These are phyloP conservation scores for Tholera decimalis DNA, from an alignment of 2,888 invertebrate genomes.

Conservation along the genomic window DNA sequence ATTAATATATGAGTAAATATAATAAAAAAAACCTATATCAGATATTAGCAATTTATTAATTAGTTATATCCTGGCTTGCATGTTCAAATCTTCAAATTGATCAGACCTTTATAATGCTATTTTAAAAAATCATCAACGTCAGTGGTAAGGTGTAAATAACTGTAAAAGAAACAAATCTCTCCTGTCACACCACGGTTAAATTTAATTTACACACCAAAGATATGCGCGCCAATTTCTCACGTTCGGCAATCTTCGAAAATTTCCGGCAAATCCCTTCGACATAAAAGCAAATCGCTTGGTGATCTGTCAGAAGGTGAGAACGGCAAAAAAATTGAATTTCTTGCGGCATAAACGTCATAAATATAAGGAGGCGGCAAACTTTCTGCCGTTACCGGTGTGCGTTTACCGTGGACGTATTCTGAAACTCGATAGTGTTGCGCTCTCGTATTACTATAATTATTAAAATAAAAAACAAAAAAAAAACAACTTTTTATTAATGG, in stretches of 20 bases:
- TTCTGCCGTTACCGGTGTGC: slow-evolving; percentile 73
- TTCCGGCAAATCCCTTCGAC: slow-evolving; percentile 42
- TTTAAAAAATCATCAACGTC: not conserved
- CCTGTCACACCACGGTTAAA: slow-evolving; percentile 8
- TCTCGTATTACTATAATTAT: not conserved
- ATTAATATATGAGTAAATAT: too few relatives aligned
- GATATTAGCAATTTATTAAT: too few relatives aligned
- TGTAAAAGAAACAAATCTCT: not conserved
- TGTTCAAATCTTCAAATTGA: too few relatives aligned
- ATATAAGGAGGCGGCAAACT: slow-evolving; percentile 80
- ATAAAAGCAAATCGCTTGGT: slow-evolving; percentile 64
- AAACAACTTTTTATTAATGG: too few relatives aligned
- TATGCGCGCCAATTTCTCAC: slow-evolving; percentile 38
- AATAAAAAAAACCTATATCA: too few relatives aligned
- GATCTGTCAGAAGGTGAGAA: slow-evolving; percentile 66
- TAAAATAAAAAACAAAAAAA: not conserved
- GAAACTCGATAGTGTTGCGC: slow-evolving; percentile 27
- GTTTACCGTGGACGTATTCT: slow-evolving; percentile 74
- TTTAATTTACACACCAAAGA: slow-evolving; percentile 41
- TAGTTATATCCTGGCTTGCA: too few relatives aligned
- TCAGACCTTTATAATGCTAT: not conserved
- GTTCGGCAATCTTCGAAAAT: slow-evolving; percentile 45
- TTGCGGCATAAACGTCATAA: slow-evolving; percentile 81
- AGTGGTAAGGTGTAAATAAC: not conserved
- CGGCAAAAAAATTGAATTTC: slow-evolving; percentile 77